Evolutionary conservation across 1,140 invertebrate genomes (phyloP).

Genomic region (Micrasema longulum): DNA sequence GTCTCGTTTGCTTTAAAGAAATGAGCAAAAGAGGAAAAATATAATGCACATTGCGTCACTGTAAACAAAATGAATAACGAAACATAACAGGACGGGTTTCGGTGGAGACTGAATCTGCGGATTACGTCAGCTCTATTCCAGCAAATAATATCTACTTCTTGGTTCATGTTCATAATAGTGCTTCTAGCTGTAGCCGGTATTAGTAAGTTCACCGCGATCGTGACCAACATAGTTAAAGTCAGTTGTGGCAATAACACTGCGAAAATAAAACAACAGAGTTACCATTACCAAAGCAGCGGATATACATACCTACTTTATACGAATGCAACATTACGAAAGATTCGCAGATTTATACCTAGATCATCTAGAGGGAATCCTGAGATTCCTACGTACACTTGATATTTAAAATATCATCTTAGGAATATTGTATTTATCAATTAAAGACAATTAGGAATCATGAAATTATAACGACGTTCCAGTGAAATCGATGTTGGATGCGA

Average conservation of each 20-base stretch:
- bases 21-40: background rate
- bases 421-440: no score
- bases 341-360: background rate
- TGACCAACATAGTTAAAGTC: no score
- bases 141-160: slow-evolving; percentile 2
- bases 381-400: no score
- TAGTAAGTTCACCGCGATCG: no score
- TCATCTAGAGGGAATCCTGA: background rate
- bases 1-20: background rate
- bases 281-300: background rate
- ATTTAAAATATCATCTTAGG: no score
- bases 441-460: no score
- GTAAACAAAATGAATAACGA: no score
- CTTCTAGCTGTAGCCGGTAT: background rate
- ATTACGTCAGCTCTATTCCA: slow-evolving; percentile 29
- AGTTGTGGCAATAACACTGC: background rate
- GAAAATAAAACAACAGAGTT: slow-evolving; percentile 3
- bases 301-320: background rate
- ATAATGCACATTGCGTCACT: slow-evolving; percentile 8
- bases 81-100: slow-evolving; percentile 14
- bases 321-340: background rate
- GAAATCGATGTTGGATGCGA: no score
- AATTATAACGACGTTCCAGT: no score
- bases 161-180: slow-evolving; percentile 3
- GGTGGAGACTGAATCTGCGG: slow-evolving; percentile 26